A percentile compares a stretch with the other conserved stretches of the same genome.
Conservation (phyloP, 2,797 vertebrate species). For the Pseudomugil tenellus region DNA sequence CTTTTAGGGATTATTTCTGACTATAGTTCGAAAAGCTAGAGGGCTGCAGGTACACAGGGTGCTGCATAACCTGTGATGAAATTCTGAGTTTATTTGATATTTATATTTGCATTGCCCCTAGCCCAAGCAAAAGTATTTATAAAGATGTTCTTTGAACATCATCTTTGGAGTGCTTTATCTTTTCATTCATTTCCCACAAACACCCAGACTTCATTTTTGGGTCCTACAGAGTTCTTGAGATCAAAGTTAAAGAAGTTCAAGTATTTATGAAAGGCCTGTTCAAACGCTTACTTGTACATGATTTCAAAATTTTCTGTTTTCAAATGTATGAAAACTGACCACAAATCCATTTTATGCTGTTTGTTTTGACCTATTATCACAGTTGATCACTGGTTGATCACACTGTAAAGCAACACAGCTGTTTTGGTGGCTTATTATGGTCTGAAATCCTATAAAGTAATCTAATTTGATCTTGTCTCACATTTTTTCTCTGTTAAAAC, state of each 20-base stretch:
- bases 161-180: neutral
- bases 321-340: neutral
- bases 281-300: neutral
- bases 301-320: neutral
- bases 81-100: neutral
- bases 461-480: slow-evolving; percentile 1
- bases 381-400: neutral
- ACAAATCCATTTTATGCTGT: neutral
- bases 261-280: neutral
- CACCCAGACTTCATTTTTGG: neutral
- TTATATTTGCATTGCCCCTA: neutral
- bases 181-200: neutral
- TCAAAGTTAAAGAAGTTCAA: neutral
- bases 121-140: neutral
- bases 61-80: neutral
- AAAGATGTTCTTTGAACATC: neutral
- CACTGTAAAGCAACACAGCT: neutral
- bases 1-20: too few species aligned
- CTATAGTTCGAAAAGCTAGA: too few species aligned
- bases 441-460: neutral
- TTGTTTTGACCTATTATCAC: neutral
- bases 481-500: neutral
- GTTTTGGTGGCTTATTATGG: neutral
- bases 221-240: neutral
- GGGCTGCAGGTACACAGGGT: too few species aligned